Conservation (phyloP, 2,888 invertebrate genomes). For the Rutpela maculata region DNA sequence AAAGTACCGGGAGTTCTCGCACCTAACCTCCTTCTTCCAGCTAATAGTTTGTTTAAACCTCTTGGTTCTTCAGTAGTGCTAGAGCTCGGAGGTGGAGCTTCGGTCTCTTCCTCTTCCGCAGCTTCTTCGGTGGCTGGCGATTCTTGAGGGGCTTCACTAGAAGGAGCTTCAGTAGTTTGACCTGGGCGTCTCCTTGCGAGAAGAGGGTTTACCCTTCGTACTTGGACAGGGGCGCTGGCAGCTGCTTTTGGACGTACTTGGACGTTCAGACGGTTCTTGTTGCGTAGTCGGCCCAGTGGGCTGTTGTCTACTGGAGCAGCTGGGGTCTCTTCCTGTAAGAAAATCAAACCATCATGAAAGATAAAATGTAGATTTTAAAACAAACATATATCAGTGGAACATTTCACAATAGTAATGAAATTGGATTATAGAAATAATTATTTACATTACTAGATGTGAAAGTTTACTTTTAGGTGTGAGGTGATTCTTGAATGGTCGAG, state of each 20-base stretch:
- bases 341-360: neutral
- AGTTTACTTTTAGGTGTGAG: no score
- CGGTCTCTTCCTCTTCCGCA: constrained; percentile 60
- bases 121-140: constrained; percentile 58
- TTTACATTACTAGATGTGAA: no score
- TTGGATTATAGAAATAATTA: no score
- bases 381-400: neutral
- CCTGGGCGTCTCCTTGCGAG: constrained; percentile 74
- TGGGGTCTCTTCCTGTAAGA: constrained; percentile 63
- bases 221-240: constrained; percentile 75
- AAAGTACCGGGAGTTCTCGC: constrained; percentile 76
- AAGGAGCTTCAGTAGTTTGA: constrained; percentile 68
- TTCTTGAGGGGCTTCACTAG: constrained; percentile 65
- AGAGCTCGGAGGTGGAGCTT: constrained; percentile 60
- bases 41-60: constrained; percentile 82
- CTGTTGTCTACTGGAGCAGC: constrained; percentile 68
- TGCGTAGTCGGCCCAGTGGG: constrained; percentile 72
- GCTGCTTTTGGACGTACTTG: constrained; percentile 75
- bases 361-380: constrained; percentile 8
- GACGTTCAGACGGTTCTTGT: constrained; percentile 74
- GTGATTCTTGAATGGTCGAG: no score
- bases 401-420: neutral
- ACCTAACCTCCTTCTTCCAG: constrained; percentile 82
- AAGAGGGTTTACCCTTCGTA: constrained; percentile 77
- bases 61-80: constrained; percentile 75